Conservation (phyloP, 2,797 vertebrate species). For the Eupleurogrammus muticus region DNA sequence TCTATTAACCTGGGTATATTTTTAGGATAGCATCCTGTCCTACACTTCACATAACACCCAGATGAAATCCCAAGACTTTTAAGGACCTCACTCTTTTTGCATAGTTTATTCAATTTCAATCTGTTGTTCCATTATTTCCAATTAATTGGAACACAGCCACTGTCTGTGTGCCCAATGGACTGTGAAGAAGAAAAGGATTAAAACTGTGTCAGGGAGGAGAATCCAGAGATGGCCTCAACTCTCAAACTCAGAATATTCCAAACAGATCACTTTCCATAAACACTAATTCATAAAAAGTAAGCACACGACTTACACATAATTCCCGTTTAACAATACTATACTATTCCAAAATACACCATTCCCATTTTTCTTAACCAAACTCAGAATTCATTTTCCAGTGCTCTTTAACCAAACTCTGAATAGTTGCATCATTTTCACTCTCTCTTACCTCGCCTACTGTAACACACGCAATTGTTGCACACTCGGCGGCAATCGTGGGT, state of each 20-base stretch:
- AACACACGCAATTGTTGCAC: too few species aligned
- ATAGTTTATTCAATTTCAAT: slow-evolving; percentile 63
- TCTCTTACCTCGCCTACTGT: too few species aligned
- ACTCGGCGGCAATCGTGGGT: too few species aligned
- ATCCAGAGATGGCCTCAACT: slow-evolving; percentile 17
- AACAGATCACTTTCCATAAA: too few species aligned
- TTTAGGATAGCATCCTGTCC: not conserved
- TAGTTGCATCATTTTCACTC: too few species aligned
- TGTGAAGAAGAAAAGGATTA: slow-evolving; percentile 66
- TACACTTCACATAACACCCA: slow-evolving; percentile 22
- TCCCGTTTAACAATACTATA: too few species aligned
- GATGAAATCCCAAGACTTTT: slow-evolving; percentile 32
- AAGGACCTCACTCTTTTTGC: slow-evolving; percentile 51
- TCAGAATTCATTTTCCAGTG: too few species aligned
- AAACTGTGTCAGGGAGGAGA: slow-evolving; percentile 41
- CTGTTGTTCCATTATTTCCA: slow-evolving; percentile 70
- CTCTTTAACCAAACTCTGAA: too few species aligned
- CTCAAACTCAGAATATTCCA: slow-evolving; percentile 29
- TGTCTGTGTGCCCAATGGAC: slow-evolving; percentile 57
- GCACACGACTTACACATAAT: too few species aligned
- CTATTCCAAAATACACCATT: too few species aligned
- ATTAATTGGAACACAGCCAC: slow-evolving; percentile 64
- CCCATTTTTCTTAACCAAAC: too few species aligned
- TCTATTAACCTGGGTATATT: not conserved
- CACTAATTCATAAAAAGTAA: too few species aligned